Percentiles rank a stretch among this genome's conserved stretches.
Conservation (phyloP, 2,113 vertebrate species). For the Sphaerodactylus townsendi region DNA sequence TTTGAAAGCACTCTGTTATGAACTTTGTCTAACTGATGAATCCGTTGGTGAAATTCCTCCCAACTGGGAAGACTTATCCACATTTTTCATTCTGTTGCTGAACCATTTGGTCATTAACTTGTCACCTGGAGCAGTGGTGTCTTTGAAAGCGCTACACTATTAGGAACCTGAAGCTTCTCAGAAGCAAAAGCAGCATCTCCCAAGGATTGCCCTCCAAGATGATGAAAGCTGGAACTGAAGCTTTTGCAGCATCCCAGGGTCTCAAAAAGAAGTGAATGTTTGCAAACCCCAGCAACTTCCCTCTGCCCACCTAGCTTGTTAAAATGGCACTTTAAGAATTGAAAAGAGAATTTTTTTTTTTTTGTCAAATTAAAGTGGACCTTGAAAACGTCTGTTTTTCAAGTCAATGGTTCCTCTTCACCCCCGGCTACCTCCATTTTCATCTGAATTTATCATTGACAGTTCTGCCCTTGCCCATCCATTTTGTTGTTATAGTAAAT, state of each 20-base stretch:
- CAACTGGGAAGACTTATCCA: neutral
- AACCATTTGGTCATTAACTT: neutral
- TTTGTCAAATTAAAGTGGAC: constrained; percentile 24
- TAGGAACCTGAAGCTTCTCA: neutral
- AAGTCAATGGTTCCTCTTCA: neutral
- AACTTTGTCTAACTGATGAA: neutral
- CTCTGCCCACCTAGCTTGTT: neutral
- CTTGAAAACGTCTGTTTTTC: neutral
- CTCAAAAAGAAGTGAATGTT: neutral
- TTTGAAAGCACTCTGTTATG: neutral
- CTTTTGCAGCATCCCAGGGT: rapidly evolving
- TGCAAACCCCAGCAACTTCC: neutral
- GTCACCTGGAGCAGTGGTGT: neutral
- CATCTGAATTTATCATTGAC: neutral
- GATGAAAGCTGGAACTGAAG: neutral
- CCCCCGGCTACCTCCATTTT: neutral
- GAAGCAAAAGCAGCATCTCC: neutral
- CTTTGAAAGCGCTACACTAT: neutral
- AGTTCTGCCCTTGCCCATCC: neutral
- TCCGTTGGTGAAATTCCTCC: rapidly evolving
- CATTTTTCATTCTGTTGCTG: neutral
- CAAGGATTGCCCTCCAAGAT: neutral
- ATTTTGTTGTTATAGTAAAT: neutral
- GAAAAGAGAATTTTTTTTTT: neutral
- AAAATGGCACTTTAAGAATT: neutral